These are phyloP conservation scores for Macroteleia sp. DNA, from an alignment of 2,888 invertebrate species.

Conservation along the genomic window DNA sequence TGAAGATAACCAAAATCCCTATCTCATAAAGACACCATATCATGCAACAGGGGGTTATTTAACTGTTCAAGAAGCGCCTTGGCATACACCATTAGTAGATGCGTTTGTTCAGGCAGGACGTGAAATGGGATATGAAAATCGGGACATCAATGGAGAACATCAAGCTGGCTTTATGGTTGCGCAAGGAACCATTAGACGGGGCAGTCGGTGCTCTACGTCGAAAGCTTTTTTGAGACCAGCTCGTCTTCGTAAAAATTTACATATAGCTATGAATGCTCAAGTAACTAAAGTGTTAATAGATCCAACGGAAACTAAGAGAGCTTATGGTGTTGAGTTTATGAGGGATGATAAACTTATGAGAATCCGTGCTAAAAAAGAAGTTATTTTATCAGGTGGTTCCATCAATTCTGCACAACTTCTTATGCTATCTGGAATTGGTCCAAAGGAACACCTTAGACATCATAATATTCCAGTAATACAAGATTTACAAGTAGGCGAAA, in stretches of 20 bases:
- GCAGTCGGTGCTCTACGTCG: slow-evolving; percentile 93
- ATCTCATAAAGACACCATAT: slow-evolving; percentile 89
- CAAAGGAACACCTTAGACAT: slow-evolving; percentile 89
- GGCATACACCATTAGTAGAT: slow-evolving; percentile 91
- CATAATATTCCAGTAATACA: slow-evolving; percentile 90
- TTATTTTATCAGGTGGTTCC: slow-evolving; percentile 94
- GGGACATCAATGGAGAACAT: slow-evolving; percentile 92
- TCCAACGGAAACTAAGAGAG: slow-evolving; percentile 88
- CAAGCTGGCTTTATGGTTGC: slow-evolving; percentile 95
- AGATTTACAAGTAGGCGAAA: slow-evolving; percentile 91
- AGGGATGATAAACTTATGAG: slow-evolving; percentile 87
- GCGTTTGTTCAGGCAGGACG: slow-evolving; percentile 92
- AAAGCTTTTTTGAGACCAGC: slow-evolving; percentile 93
- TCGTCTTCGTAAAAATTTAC: slow-evolving; percentile 90
- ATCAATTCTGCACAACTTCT: slow-evolving; percentile 95
- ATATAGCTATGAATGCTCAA: slow-evolving; percentile 91
- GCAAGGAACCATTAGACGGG: slow-evolving; percentile 93
- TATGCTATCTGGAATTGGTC: slow-evolving; percentile 96
- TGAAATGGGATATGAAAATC: slow-evolving; percentile 92
- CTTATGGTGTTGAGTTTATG: slow-evolving; percentile 90
- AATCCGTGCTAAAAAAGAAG: slow-evolving; percentile 90
- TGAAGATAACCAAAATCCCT: slow-evolving; percentile 94
- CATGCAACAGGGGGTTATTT: slow-evolving; percentile 92
- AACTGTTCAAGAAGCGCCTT: slow-evolving; percentile 93
- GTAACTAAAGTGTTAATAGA: slow-evolving; percentile 91